Evolutionary conservation across 2,888 invertebrate species (phyloP), one percentile per base, ranked within the genome.

Genomic region (Allolobophora icterica): DNA sequence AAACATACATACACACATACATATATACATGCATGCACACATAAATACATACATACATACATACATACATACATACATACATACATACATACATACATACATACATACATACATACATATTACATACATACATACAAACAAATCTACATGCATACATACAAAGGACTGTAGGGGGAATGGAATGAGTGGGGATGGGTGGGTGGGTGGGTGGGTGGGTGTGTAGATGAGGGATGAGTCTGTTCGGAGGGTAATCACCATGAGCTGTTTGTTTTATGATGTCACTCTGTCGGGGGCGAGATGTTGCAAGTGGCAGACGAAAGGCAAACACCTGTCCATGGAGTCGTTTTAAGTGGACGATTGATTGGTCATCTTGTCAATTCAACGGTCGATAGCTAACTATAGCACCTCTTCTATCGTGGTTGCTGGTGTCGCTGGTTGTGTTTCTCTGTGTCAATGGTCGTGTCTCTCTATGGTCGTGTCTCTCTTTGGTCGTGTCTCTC

Each of bases 11-110:
- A 58, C 58, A 58, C 24, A 30, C 58, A 58, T 58, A 58, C 58
- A 58, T 58, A 58, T 34, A 84, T 33, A 84, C 84, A 84, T n/a
- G 34, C 84, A 84, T n/a, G 34, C 84, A 84, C 21, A 84, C 84
- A 84, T 21, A n/a, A 4, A 84, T n/a, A 87, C 34, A 87, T 24
- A 87, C 34, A 34, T 33, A 87, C 34, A 87, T 33, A 87, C 87
- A 87, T 33, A 33, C 87, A 84, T n/a, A 87, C 87, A 87, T 33
- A 87, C 87, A 87, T 33, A 87, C 87, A 87, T 33, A 87, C 87
- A 87, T 33, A 87, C 87, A 87, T 33, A 87, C 87, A 87, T 33
- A 71, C 71, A 71, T 71, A 71, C 30, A 71, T 71, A 71, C 71
- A 71, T 71, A 71, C 71, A 71, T 71, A 71, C 71, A 71, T 71